Conservation (phyloP, 2,888 invertebrate species). For the Tetanocera ferruginea region DNA sequence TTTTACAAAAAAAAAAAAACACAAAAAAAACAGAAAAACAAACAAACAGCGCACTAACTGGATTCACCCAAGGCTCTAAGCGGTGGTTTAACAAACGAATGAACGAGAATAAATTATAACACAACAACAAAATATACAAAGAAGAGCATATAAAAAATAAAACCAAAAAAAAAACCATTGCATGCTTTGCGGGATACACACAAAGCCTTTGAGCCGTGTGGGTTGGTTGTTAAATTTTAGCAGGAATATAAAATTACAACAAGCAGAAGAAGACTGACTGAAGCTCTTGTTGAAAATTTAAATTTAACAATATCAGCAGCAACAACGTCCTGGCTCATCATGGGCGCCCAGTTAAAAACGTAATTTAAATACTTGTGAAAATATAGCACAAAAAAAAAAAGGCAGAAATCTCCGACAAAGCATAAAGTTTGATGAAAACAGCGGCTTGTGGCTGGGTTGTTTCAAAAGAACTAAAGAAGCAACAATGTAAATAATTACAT, state of each 20-base stretch:
- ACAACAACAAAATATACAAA: neutral
- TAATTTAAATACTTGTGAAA: conserved; percentile 55
- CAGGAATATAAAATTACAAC: no score
- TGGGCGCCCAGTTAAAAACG: conserved; percentile 51
- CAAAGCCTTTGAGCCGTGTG: neutral
- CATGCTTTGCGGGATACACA: neutral
- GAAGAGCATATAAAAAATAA: neutral
- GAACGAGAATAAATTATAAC: neutral
- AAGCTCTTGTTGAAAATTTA: no score
- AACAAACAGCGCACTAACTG: neutral
- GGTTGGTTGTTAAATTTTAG: no score
- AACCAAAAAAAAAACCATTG: neutral
- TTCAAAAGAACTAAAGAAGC: neutral
- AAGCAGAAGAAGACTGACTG: no score
- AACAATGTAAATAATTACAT: neutral
- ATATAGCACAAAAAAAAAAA: neutral
- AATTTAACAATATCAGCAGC: no score
- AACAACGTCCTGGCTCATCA: conserved; percentile 27
- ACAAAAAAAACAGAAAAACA: neutral
- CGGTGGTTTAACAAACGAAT: conserved; percentile 17
- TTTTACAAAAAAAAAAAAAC: neutral
- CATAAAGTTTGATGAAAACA: no score
- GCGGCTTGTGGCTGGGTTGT: neutral
- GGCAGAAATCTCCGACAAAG: no score
- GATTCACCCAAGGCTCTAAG: neutral